Evolutionary conservation across 2,113 vertebrate genomes (phyloP).

Genomic region (Heteronetta atricapilla): DNA sequence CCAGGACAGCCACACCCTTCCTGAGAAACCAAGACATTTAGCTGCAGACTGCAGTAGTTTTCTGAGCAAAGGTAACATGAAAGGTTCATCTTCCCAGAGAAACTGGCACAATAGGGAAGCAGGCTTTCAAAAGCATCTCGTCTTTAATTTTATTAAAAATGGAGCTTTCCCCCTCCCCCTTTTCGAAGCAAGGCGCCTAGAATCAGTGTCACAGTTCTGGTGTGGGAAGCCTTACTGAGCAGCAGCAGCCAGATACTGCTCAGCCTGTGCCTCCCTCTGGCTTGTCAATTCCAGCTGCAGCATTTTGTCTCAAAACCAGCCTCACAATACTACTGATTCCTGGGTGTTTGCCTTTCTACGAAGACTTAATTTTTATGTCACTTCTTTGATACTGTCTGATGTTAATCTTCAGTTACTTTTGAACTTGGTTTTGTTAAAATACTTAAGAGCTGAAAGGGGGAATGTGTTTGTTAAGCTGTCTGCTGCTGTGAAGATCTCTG

Average conservation of each 20-base stretch:
- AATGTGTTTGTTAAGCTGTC: not conserved
- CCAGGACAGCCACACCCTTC: not conserved
- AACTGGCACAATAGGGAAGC: not conserved
- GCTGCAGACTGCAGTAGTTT: not conserved
- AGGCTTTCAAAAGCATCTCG: not conserved
- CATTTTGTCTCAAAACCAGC: not conserved
- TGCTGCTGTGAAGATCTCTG: not conserved
- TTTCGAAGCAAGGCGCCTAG: not conserved
- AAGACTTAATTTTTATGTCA: not conserved
- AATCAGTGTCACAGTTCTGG: not conserved
- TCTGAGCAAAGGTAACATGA: not conserved
- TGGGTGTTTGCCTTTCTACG: not conserved
- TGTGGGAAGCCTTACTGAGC: not conserved
- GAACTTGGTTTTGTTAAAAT: not conserved
- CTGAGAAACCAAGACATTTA: not conserved
- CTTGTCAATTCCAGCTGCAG: not conserved
- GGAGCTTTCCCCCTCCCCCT: rapidly evolving
- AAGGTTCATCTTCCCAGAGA: not conserved
- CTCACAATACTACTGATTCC: not conserved
- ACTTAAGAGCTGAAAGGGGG: not conserved
- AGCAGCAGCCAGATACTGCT: rapidly evolving
- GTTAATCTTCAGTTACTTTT: not conserved
- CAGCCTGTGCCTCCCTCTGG: not conserved
- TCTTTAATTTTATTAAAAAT: not conserved
- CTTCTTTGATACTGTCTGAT: not conserved